These are phyloP conservation scores for Petrocephalus microphthalmus DNA, from an alignment of 2,113 vertebrate species.

Conservation along the genomic window DNA sequence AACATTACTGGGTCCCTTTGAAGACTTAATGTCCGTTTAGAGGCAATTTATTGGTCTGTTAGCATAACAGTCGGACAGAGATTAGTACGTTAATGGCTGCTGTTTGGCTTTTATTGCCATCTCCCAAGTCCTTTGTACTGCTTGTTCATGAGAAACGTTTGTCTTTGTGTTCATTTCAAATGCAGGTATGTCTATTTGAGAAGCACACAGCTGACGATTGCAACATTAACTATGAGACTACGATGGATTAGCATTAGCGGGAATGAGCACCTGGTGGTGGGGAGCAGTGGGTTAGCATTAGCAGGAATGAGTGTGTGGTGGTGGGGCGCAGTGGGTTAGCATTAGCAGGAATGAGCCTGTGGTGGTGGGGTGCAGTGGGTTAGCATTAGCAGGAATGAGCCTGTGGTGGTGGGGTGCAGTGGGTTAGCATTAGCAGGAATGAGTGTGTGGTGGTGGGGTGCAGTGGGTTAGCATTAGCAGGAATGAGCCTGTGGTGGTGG, in stretches of 20 bases:
- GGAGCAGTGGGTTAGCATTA: background rate
- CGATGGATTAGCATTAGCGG: background rate
- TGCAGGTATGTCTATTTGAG: background rate
- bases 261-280: background rate
- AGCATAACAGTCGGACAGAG: background rate
- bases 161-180: background rate
- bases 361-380: too few relatives aligned
- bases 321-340: background rate
- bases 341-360: too few relatives aligned
- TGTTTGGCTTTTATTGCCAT: background rate
- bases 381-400: too few relatives aligned
- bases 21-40: background rate
- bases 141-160: background rate
- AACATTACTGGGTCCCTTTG: slow-evolving; percentile 3
- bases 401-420: too few relatives aligned
- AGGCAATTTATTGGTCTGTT: background rate
- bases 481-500: too few relatives aligned
- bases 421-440: background rate
- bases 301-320: background rate
- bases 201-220: background rate
- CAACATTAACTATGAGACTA: background rate
- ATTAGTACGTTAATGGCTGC: background rate
- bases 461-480: too few relatives aligned
- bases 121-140: background rate
- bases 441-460: background rate